Percentiles rank a stretch among this genome's conserved stretches.
These are phyloP conservation scores for Hirudinaria manillensis DNA, from an alignment of 2,888 invertebrate genomes.

Conservation along the genomic window DNA sequence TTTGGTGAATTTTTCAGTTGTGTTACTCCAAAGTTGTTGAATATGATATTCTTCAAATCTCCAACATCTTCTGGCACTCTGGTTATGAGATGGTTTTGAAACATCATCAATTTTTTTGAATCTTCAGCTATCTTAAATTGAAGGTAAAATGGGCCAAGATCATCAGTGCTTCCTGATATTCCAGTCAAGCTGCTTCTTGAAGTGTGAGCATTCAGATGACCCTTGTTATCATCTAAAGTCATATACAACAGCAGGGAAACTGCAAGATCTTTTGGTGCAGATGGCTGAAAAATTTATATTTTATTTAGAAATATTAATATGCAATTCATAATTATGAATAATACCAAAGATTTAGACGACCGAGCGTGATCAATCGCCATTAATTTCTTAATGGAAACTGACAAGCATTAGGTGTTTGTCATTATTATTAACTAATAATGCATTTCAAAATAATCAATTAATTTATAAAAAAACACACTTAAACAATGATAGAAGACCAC, in stretches of 20 bases:
- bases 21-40: constrained; percentile 6
- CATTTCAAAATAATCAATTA: no score
- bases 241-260: constrained; percentile 53
- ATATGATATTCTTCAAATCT: constrained; percentile 22
- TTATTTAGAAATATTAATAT: background rate
- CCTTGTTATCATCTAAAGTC: constrained; percentile 60
- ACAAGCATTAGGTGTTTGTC: no score
- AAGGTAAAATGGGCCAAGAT: constrained; percentile 71
- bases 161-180: constrained; percentile 66
- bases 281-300: constrained; percentile 29
- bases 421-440: no score
- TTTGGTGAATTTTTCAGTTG: constrained; percentile 23
- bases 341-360: no score
- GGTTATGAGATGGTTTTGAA: constrained; percentile 46
- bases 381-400: no score
- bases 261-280: constrained; percentile 36
- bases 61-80: constrained; percentile 39
- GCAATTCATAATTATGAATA: no score
- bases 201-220: constrained; percentile 45
- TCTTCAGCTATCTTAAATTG: constrained; percentile 52
- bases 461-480: no score
- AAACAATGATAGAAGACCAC: no score
- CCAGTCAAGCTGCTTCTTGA: constrained; percentile 38
- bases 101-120: constrained; percentile 32
- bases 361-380: no score